Percentiles rank a stretch among this genome's conserved stretches.
These are phyloP conservation scores for Callithrix jacchus DNA, from an alignment of 2,113 vertebrate species.

Conservation along the genomic window DNA sequence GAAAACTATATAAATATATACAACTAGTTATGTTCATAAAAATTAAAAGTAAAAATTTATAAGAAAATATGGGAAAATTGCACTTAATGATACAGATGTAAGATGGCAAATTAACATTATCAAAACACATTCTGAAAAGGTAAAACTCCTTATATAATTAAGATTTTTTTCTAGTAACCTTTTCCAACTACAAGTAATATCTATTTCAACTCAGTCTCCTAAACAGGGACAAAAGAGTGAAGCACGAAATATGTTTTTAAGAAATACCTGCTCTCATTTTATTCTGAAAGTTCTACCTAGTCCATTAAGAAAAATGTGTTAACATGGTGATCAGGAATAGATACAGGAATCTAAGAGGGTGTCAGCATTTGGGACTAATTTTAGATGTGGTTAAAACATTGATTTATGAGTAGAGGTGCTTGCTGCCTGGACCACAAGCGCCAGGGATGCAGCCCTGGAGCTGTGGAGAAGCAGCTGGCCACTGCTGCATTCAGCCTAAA, in stretches of 20 bases:
- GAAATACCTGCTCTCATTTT: not conserved
- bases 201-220: not conserved
- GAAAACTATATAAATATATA: not conserved
- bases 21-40: not conserved
- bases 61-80: not conserved
- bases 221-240: not conserved
- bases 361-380: not conserved
- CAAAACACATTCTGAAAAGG: not conserved
- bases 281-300: not conserved
- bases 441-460: fast-evolving
- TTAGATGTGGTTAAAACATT: not conserved
- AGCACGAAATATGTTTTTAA: not conserved
- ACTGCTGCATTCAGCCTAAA: fast-evolving
- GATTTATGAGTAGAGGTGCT: not conserved
- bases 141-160: not conserved
- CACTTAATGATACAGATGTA: not conserved
- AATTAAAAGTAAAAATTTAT: not conserved
- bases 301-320: not conserved
- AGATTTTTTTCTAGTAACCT: not conserved
- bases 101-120: not conserved
- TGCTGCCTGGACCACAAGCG: too few species aligned
- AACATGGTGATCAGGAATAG: not conserved
- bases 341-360: not conserved
- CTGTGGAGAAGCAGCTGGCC: too few species aligned
- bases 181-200: not conserved